A percentile compares a stretch with the other conserved stretches of the same genome.
Conservation (phyloP, 2,797 vertebrate species). For the Halcyon leucocephala region DNA sequence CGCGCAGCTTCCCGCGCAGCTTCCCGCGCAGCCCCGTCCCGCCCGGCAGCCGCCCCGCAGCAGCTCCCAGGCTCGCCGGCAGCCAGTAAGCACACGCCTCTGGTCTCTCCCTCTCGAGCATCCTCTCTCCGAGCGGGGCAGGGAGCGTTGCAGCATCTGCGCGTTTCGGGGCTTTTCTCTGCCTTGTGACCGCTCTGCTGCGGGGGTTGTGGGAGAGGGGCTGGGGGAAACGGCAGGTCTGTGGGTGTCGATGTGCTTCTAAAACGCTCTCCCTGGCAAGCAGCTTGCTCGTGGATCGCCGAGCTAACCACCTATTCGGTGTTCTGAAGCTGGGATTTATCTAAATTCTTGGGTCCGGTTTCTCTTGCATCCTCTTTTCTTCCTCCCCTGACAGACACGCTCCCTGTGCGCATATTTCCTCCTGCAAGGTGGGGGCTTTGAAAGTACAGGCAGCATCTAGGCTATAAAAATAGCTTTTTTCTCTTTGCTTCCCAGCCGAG, state of each 20-base stretch:
- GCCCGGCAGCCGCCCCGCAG: background rate
- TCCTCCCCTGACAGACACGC: fast-evolving
- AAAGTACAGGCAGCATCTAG: background rate
- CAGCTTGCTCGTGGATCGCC: fast-evolving
- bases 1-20: background rate
- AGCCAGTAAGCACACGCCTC: constrained; percentile 8
- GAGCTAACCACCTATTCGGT: background rate
- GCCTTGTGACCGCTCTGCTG: background rate
- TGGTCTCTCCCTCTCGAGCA: background rate
- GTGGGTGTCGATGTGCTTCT: background rate
- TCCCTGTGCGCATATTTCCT: fast-evolving
- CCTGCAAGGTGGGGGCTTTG: background rate
- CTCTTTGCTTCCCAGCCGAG: background rate
- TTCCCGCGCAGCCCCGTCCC: background rate
- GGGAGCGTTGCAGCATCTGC: background rate
- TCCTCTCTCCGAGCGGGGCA: background rate
- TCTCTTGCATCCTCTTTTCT: background rate
- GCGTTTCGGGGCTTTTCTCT: background rate
- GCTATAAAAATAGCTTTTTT: background rate
- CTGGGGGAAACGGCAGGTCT: background rate
- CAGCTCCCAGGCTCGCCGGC: background rate
- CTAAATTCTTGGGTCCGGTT: background rate
- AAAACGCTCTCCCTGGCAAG: background rate
- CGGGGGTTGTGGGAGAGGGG: background rate
- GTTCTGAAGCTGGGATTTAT: background rate